Base-by-base conservation (phyloP, 2,888 invertebrate genomes). In the Morpho deidamia region DNA sequence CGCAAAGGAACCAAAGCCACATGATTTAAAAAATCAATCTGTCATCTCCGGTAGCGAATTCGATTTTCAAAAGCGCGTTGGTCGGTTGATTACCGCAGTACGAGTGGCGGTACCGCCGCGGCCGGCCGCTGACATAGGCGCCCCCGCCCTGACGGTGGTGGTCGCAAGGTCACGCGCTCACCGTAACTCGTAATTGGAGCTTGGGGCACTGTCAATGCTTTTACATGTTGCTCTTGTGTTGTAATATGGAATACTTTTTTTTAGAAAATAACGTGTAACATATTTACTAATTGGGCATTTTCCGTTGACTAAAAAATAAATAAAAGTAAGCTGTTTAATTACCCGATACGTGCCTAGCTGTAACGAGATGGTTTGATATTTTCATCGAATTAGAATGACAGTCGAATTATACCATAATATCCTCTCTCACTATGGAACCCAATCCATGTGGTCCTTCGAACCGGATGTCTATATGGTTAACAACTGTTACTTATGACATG, bases 131-230 rank as follows among this genome's bases (percentile, higher is more conserved):
- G 72, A 75, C 72, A 74, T 81, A 80, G 78, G 74, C 82, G 81
- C 84, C 86, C 84, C 86, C 85, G 86, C 85, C 84, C 82, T 76
- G 58, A 61, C 64, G 58, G 65, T 67, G 69, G 61, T 61, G 66
- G 60, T 58, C 59, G 68, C 84, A 83, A 86, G 88, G 86, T 71
- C 81, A 72, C 69, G 73, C 83, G 77, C 76, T 82, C 83, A 76
- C 84, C 64, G 60, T 58, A 71, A 69, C 66, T 68, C 68, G 69
- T 61, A 71, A 66, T 66, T 71, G 48, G 67, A 69, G 64, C 70
- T 67, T 64, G 62, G 61, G 58, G 62, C 65, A 63, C 32, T 67
- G 67, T 65, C 71, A 64, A 68, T 67, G 67, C 67, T 67, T 67
- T 68, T 67, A 55, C 64, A 61, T 65, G n/a, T n/a, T n/a, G 62